Conservation (phyloP, 2,797 vertebrate genomes). For the Nyctalus aviator region DNA sequence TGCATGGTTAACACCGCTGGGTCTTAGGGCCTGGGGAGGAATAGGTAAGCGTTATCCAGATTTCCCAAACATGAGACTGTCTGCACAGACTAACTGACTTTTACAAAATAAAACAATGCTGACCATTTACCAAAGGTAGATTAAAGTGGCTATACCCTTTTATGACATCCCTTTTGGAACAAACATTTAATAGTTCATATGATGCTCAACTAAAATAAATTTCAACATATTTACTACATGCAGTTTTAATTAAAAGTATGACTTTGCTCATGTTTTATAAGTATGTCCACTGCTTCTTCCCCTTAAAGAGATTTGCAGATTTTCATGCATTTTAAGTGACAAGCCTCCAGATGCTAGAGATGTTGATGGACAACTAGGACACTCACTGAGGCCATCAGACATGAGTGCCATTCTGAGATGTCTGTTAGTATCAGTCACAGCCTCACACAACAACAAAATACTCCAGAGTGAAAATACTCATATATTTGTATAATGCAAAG, state of each 20-base stretch:
- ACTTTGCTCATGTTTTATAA: neutral
- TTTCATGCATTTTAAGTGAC: slow-evolving; percentile 27
- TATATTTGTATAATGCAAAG: slow-evolving; percentile 85
- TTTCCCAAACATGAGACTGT: slow-evolving; percentile 23
- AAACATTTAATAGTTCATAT: slow-evolving; percentile 15
- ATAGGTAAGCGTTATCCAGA: neutral
- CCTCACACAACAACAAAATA: slow-evolving; percentile 31
- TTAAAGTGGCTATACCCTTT: neutral
- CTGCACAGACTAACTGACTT: neutral
- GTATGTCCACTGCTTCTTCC: neutral
- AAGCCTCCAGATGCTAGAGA: slow-evolving; percentile 3
- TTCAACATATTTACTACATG: neutral
- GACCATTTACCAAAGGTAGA: neutral
- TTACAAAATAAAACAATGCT: slow-evolving; percentile 30
- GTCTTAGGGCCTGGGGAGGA: neutral
- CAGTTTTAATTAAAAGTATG: slow-evolving; percentile 32
- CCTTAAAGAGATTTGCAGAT: slow-evolving; percentile 16
- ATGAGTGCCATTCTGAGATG: neutral
- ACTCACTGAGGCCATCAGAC: neutral
- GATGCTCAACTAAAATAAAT: neutral
- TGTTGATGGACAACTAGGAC: neutral
- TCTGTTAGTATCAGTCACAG: neutral
- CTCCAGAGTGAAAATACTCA: slow-evolving; percentile 82
- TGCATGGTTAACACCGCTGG: neutral
- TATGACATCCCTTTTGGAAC: neutral